Evolutionary conservation across 2,797 vertebrate genomes (phyloP).

Genomic region (Sebastes flavidus): DNA sequence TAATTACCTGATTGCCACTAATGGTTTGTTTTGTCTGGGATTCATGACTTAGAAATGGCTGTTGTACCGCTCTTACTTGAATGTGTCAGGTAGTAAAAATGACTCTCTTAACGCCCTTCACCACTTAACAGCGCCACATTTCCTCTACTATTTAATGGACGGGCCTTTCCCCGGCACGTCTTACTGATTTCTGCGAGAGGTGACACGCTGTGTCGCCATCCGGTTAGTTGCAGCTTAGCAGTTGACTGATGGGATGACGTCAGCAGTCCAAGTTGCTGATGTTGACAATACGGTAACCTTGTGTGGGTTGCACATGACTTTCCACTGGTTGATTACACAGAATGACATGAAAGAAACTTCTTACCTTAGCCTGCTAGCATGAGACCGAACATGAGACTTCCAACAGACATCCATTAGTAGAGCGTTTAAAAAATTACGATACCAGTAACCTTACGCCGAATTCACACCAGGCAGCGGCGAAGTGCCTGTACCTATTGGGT

Average conservation of each 20-base stretch:
- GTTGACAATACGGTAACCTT: background rate
- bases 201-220: background rate
- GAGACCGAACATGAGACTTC: background rate
- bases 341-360: background rate
- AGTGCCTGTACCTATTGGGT: no score
- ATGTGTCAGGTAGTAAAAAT: conserved; percentile 37
- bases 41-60: conserved; percentile 31
- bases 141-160: conserved; percentile 1
- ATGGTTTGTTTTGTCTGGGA: conserved; percentile 43
- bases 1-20: conserved; percentile 18
- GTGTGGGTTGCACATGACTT: background rate
- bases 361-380: background rate
- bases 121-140: conserved; percentile 9
- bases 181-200: background rate
- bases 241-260: background rate
- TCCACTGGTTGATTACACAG: background rate
- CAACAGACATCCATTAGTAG: background rate
- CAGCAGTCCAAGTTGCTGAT: background rate
- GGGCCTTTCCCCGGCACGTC: background rate
- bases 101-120: conserved; percentile 6
- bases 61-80: conserved; percentile 8
- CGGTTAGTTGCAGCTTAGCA: background rate
- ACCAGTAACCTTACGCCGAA: no score
- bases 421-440: no score
- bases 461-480: no score